A percentile compares a stretch with the other conserved stretches of the same genome.
phyloP scores from a whole-genome alignment of 2,888 invertebrate species.

The Rotaria socialis region DNA sequence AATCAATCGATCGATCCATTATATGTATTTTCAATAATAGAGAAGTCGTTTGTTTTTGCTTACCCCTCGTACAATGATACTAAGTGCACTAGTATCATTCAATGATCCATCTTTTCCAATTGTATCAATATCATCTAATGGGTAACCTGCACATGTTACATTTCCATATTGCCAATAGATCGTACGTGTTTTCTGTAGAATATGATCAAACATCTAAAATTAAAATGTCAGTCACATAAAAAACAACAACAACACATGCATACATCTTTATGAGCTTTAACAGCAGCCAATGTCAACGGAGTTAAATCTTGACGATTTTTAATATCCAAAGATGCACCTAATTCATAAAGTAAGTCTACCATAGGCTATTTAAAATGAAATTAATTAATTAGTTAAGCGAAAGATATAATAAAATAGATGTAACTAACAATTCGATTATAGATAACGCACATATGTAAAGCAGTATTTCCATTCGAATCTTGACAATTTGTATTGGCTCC shows the following conservation, averaged over 20 bases:
- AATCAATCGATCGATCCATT: too few species aligned
- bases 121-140: conserved; percentile 75
- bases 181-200: conserved; percentile 87
- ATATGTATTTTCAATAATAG: too few species aligned
- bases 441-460: conserved; percentile 90
- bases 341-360: conserved; percentile 88
- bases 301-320: conserved; percentile 81
- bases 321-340: conserved; percentile 80
- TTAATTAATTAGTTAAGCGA: background rate
- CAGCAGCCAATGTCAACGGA: conserved; percentile 85
- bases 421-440: conserved; percentile 75
- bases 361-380: conserved; percentile 66
- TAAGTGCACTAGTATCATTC: conserved; percentile 42
- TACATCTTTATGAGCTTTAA: conserved; percentile 78
- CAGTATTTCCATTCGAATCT: conserved; percentile 94
- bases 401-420: too few species aligned
- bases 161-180: conserved; percentile 91
- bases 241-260: conserved; percentile 22
- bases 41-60: background rate
- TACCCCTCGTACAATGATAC: conserved; percentile 41
- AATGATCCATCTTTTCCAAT: conserved; percentile 44
- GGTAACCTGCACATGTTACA: conserved; percentile 95
- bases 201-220: conserved; percentile 81
- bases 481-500: conserved; percentile 90
- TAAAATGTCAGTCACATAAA: background rate